Evolutionary conservation across 1,140 invertebrate species (phyloP).

Genomic region (Planococcus citri): DNA sequence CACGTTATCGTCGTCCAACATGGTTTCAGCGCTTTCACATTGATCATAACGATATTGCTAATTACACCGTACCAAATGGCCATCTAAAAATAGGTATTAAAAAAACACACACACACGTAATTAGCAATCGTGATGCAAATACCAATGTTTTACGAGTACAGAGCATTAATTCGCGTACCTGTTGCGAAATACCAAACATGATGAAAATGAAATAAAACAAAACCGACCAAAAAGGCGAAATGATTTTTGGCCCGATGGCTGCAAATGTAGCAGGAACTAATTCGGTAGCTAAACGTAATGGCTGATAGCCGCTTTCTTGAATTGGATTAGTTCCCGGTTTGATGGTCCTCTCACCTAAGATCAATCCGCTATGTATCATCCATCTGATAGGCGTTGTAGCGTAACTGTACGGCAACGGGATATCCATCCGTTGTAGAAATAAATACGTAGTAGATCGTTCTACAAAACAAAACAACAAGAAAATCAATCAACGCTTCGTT

Average conservation of each 20-base stretch:
- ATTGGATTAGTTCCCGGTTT: constrained; percentile 40
- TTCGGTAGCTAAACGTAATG: constrained; percentile 65
- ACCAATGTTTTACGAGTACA: not conserved
- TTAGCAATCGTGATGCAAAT: not conserved
- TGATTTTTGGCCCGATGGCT: constrained; percentile 45
- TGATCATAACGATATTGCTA: constrained; percentile 63
- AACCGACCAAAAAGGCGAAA: constrained; percentile 73
- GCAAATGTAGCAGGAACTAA: constrained; percentile 70
- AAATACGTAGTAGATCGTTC: constrained; percentile 58
- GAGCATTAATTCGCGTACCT: constrained; percentile 36
- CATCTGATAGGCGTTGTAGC: constrained; percentile 45
- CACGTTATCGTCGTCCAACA: constrained; percentile 80
- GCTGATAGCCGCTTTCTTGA: constrained; percentile 59
- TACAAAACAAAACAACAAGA: constrained; percentile 40
- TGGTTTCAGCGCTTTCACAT: constrained; percentile 50
- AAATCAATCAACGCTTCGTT: too few relatives aligned
- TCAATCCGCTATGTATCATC: constrained; percentile 53
- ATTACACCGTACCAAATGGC: constrained; percentile 71
- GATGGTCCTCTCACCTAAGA: constrained; percentile 53
- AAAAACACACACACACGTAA: not conserved
- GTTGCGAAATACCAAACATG: constrained; percentile 72
- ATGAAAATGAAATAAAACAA: constrained; percentile 75
- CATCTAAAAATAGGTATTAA: constrained; percentile 38
- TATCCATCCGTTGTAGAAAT: constrained; percentile 46
- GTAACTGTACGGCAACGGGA: constrained; percentile 38